phyloP scores from a whole-genome alignment of 2,797 vertebrate species.

The Crypturellus tataupa region DNA sequence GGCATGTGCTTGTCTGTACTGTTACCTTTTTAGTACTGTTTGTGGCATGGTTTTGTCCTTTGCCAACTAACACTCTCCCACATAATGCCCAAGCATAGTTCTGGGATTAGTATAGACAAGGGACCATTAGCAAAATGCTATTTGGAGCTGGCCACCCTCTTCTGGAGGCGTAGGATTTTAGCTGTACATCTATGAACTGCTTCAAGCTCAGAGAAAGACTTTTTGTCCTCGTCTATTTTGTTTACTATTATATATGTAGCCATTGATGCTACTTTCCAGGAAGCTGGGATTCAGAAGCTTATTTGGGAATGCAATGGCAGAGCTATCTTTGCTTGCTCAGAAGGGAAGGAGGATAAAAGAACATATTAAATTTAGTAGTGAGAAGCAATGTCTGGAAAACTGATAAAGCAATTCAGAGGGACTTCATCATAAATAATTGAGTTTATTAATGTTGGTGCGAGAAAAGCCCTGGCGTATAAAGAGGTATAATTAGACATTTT shows the following conservation, averaged over 20 bases:
- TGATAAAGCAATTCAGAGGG: not conserved
- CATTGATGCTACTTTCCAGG: slow-evolving; percentile 33
- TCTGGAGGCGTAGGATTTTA: slow-evolving; percentile 1
- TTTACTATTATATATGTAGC: slow-evolving; percentile 11
- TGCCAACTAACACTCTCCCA: slow-evolving; percentile 40
- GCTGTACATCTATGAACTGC: slow-evolving; percentile 13
- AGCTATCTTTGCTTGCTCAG: not conserved
- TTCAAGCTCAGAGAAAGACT: not conserved
- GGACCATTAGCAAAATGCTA: slow-evolving; percentile 8
- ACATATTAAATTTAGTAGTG: not conserved
- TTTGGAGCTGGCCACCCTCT: not conserved
- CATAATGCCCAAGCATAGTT: slow-evolving; percentile 47
- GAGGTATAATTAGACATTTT: not conserved
- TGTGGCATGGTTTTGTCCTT: slow-evolving; percentile 45
- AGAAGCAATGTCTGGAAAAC: not conserved
- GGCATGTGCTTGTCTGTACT: not conserved
- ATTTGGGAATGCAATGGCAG: not conserved
- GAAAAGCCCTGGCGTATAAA: not conserved
- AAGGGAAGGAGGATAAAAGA: not conserved
- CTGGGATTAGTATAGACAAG: not conserved
- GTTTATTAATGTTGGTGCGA: not conserved
- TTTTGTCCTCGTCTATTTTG: not conserved
- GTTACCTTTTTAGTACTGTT: slow-evolving; percentile 50
- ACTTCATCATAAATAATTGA: not conserved
- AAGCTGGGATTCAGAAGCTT: not conserved